Evolutionary conservation across 2,797 vertebrate genomes (phyloP), one percentile per base, ranked within the genome.

Genomic region (Chrysocyon brachyurus): DNA sequence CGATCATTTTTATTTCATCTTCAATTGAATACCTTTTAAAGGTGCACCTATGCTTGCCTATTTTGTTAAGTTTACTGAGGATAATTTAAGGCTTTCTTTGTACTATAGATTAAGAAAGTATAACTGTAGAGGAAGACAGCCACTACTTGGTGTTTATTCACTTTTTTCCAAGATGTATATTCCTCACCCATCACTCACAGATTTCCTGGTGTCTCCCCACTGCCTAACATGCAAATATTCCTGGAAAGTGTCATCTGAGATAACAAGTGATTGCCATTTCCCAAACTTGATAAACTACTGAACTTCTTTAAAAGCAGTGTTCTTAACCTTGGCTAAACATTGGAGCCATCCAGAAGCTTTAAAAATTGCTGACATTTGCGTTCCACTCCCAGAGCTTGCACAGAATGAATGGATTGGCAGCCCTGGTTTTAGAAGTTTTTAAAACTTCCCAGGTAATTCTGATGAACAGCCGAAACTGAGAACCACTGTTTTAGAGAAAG

Each of bases 101-200:
- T 63, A 8, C 73, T 36, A 6, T 66, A 31, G 64, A 22, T 64
- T 70, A 28, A 49, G 77, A 5, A n/a, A 26, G 6, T 21, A 0
- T 2, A 24, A 17, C 64, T 12, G 1, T 7, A n/a, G 40, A 12
- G 5, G 28, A 3, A 6, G 66, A 15, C 26, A 6, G 12, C 46
- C 31, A 1, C 12, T 22, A 14, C 24, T 83, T 79, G 33, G 52
- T 3, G 17, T 26, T 8, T 10, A 56, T 81, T 24, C 14, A 57
- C 61, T 49, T 19, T 72, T 46, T 17, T n/a, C 63, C n/a, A 24
- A 26, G 81, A 12, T 1, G 3, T 24, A 6, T 2, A 12, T 17
- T 1, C 72, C 0, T 2, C 6, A 0, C 33, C 24, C 11, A 0
- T 68, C 59, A 12, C 11, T 77, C 79, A 0, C 1, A 6, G 16